Evolutionary conservation across 2,888 invertebrate genomes (phyloP), one percentile per base, ranked within the genome.

Genomic region (Pyrgus malvae): DNA sequence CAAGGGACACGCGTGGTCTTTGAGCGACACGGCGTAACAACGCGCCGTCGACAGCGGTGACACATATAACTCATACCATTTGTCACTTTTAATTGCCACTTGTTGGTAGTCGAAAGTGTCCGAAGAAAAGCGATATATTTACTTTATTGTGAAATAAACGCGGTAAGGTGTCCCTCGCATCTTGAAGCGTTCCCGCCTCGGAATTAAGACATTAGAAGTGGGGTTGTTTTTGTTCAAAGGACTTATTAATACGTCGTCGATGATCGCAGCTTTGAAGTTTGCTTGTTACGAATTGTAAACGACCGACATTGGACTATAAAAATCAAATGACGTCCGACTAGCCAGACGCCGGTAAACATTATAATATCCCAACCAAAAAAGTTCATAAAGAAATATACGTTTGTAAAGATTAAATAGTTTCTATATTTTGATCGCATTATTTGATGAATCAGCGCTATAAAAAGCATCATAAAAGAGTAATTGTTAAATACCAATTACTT

Each of bases 81-180:
- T 88, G 89, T 90, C 89, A 90, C 82, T 88, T 90, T 84, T 89
- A 90, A 90, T 90, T 89, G 87, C 86, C 80, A 81, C 81, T 81
- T 82, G 85, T 80, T 77, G 76, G 68, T 72, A 82, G 84, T 85
- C 83, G 78, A 84, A 85, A 78, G 74, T 70, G 75, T 72, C 82
- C 73, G 73, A 72, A 73, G 74, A 68, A 74, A 75, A 74, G 73
- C 75, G 67, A 74, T 87, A 88, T 87, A 85, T 86, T 84, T 78
- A 83, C 76, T 85, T 86, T 85, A 88, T 86, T 80, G 82, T 81
- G 82, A 82, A 83, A 86, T 80, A 78, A 80, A 80, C 69, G 75
- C 61, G 65, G 62, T 59, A 59, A 66, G 64, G 65, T 58, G 63
- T 58, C 58, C 58, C 59, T 53, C 51, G 54, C 41, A 58, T 45